These are phyloP conservation scores for Hippoglossus stenolepis DNA, from an alignment of 2,113 vertebrate genomes.

Conservation along the genomic window DNA sequence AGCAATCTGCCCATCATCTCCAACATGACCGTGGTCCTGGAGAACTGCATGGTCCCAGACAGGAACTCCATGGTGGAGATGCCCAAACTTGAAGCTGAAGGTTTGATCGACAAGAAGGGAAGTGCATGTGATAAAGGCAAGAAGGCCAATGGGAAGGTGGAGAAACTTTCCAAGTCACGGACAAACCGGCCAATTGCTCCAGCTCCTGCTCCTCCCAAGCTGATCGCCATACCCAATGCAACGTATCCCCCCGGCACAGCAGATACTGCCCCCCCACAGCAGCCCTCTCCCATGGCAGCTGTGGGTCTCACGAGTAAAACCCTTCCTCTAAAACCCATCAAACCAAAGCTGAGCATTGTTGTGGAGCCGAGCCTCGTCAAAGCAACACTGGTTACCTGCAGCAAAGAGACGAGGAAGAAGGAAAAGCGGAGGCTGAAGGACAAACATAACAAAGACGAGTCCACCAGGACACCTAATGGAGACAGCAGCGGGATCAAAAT, in stretches of 20 bases:
- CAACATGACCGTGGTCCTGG: conserved; percentile 93
- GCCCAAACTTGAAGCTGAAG: conserved; percentile 97
- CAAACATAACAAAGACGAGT: conserved; percentile 89
- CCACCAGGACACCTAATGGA: conserved; percentile 84
- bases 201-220: conserved; percentile 92
- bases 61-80: conserved; percentile 89
- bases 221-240: conserved; percentile 95
- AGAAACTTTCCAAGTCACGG: conserved; percentile 94
- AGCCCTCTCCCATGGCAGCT: conserved; percentile 88
- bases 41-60: conserved; percentile 91
- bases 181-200: conserved; percentile 92
- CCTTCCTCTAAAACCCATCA: conserved; percentile 94
- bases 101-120: conserved; percentile 93
- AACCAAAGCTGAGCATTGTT: conserved; percentile 95
- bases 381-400: conserved; percentile 88
- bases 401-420: conserved; percentile 96
- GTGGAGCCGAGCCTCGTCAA: conserved; percentile 92
- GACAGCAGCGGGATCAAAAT: conserved; percentile 88
- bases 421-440: conserved; percentile 96
- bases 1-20: conserved; percentile 95
- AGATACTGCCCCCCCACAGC: conserved; percentile 80
- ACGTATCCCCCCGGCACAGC: conserved; percentile 86
- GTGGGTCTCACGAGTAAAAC: conserved; percentile 95
- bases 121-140: conserved; percentile 86
- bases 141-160: conserved; percentile 89